Percentiles rank a stretch among this genome's conserved stretches.
phyloP scores from a whole-genome alignment of 2,888 invertebrate genomes.

The Hypselothyrea guttata region DNA sequence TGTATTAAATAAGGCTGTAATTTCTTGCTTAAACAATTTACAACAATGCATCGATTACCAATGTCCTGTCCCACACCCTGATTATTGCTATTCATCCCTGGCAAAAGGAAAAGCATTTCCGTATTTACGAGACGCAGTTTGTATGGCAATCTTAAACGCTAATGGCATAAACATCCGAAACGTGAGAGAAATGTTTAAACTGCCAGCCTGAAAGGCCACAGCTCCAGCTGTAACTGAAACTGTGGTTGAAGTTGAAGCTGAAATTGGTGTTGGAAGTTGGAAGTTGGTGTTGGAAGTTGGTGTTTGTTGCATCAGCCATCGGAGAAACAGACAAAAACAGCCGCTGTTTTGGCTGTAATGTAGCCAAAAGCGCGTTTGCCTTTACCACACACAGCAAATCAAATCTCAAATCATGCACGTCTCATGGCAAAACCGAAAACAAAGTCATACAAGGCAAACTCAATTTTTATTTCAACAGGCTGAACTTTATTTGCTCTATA shows the following conservation, averaged over 20 bases:
- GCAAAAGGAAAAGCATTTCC: constrained; percentile 52
- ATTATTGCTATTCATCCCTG: neutral
- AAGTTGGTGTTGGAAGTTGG: constrained; percentile 9
- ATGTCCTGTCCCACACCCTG: constrained; percentile 3
- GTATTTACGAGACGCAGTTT: constrained; percentile 73
- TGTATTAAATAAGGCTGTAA: too few relatives aligned
- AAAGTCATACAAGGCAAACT: neutral
- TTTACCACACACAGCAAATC: constrained; percentile 60
- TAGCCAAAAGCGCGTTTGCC: constrained; percentile 61
- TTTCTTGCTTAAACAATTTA: too few relatives aligned
- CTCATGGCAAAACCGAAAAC: constrained; percentile 20
- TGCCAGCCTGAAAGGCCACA: constrained; percentile 33
- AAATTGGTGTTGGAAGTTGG: neutral
- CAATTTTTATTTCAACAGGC: too few relatives aligned
- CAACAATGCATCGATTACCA: constrained; percentile 62
- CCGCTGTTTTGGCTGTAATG: constrained; percentile 58
- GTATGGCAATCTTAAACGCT: constrained; percentile 80
- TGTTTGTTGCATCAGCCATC: constrained; percentile 29
- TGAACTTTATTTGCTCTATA: too few relatives aligned
- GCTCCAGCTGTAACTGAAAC: neutral
- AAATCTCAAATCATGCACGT: constrained; percentile 77
- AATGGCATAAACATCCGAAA: constrained; percentile 81
- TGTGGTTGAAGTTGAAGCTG: too few relatives aligned
- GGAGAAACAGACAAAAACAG: constrained; percentile 13
- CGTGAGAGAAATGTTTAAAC: constrained; percentile 78